Base-by-base conservation (phyloP, 2,888 invertebrate genomes). In the Dioctria rufipes region DNA sequence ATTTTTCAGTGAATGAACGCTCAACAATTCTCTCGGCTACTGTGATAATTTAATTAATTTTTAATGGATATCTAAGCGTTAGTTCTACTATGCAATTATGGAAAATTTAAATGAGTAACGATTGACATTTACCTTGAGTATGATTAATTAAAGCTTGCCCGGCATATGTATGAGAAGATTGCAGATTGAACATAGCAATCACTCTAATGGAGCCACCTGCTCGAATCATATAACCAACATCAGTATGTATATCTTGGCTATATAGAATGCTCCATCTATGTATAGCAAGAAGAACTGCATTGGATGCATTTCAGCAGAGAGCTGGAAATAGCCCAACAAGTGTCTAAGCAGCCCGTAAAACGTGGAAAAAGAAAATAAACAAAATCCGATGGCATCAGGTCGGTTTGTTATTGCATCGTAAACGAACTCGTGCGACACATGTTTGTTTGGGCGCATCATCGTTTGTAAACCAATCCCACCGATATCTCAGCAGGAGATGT, bases 381-480 rank as follows among this genome's bases (percentile, higher is more conserved):
- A 75, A 49, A 54, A 40, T 3, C 25, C 43, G 61, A 46, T 60
- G 75, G 75, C 75, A 75, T 61, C 75, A 75, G 75, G 75, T 75
- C 75, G 75, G 75, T 61, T 58, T 75, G 75, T 75, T 75, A 75
- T 75, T 60, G 75, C 75, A 54, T 75, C 75, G 75, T 75, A 75
- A 75, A 75, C 75, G 75, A 75, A 61, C 75, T 75, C 75, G 75
- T 42, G 75, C 75, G 75, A 75, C 75, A 75, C 43, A 51, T 75
- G 75, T 75, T 75, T 75, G 75, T 75, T 75, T 75, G 75, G 61
- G 43, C 75, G 75, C 75, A 42, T 25, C 25, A 25, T 75, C 75
- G 75, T 75, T 75, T 75, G 75, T 75, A 75, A 75, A 61, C 75
- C 75, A 75, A 75, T 75, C 75, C 58, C 43, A 75, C 11, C 75